A percentile compares a stretch with the other conserved stretches of the same genome.
These are phyloP conservation scores for Incurvaria masculella DNA, from an alignment of 2,888 invertebrate genomes.

Conservation along the genomic window DNA sequence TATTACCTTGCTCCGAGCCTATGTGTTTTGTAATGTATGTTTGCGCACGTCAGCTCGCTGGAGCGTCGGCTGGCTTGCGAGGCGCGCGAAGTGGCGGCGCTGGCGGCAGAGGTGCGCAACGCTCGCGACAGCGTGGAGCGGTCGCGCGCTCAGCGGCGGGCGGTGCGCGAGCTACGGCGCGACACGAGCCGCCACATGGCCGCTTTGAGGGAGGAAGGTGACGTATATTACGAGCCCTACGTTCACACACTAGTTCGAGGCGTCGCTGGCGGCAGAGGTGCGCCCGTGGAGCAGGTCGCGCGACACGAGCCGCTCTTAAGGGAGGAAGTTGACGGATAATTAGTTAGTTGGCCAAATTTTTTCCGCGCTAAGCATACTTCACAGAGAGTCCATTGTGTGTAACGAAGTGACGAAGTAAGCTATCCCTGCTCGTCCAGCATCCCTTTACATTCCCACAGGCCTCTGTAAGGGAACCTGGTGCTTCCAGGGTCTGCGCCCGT, in stretches of 20 bases:
- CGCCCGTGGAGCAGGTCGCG: no score
- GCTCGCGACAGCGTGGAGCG: constrained; percentile 35
- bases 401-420: not conserved
- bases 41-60: constrained; percentile 26
- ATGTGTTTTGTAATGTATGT: no score
- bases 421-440: not conserved
- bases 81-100: constrained; percentile 37
- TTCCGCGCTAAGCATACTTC: no score
- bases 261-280: no score
- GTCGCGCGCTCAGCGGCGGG: constrained; percentile 32
- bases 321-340: not conserved
- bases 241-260: no score
- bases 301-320: no score
- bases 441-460: no score
- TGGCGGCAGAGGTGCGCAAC: constrained; percentile 40
- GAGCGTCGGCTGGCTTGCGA: constrained; percentile 39
- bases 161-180: constrained; percentile 28
- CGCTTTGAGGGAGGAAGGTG: constrained; percentile 33
- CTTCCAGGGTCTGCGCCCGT: no score
- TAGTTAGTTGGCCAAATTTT: no score
- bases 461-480: not conserved
- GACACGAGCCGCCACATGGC: constrained; percentile 29
- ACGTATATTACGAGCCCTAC: no score
- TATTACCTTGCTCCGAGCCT: no score
- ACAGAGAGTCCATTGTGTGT: no score